Evolutionary conservation across 2,113 vertebrate genomes (phyloP).

Genomic region (Nothobranchius furzeri): DNA sequence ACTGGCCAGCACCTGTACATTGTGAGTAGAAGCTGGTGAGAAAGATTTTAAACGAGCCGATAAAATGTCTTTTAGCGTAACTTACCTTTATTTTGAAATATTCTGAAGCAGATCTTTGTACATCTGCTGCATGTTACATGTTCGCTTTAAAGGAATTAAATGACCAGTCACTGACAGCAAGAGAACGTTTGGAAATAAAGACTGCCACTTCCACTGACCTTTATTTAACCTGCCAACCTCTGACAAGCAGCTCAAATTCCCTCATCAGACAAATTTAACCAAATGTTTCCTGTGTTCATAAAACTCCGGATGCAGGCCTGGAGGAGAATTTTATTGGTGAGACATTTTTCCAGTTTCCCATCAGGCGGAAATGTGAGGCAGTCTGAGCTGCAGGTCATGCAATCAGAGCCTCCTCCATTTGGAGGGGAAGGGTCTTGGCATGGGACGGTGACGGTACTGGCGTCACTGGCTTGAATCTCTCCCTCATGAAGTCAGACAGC

Average conservation of each 20-base stretch:
- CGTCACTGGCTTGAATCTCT: conserved; percentile 69
- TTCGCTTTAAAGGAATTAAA: not conserved
- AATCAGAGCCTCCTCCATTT: conserved; percentile 33
- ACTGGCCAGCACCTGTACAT: too few species aligned
- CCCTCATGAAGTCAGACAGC: conserved; percentile 64
- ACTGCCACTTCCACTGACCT: conserved; percentile 38
- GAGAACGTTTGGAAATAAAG: conserved; percentile 29
- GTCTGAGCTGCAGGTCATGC: conserved; percentile 57
- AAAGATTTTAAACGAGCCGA: too few species aligned
- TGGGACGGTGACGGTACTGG: conserved; percentile 51
- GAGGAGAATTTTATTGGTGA: not conserved
- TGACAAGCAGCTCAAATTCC: conserved; percentile 12
- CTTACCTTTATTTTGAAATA: too few species aligned
- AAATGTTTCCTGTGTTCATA: conserved; percentile 22
- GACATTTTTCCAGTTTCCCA: conserved; percentile 19
- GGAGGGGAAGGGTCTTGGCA: conserved; percentile 57
- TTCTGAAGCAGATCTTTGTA: too few species aligned
- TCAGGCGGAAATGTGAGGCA: conserved; percentile 48
- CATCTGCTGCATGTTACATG: too few species aligned
- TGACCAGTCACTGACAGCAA: conserved; percentile 20
- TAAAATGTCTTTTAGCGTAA: too few species aligned
- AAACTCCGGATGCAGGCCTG: conserved; percentile 18
- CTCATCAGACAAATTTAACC: conserved; percentile 35
- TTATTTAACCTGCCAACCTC: conserved; percentile 29
- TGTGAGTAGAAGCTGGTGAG: too few species aligned